These are phyloP conservation scores for Steatornis caripensis DNA, from an alignment of 2,113 vertebrate genomes.

Conservation along the genomic window DNA sequence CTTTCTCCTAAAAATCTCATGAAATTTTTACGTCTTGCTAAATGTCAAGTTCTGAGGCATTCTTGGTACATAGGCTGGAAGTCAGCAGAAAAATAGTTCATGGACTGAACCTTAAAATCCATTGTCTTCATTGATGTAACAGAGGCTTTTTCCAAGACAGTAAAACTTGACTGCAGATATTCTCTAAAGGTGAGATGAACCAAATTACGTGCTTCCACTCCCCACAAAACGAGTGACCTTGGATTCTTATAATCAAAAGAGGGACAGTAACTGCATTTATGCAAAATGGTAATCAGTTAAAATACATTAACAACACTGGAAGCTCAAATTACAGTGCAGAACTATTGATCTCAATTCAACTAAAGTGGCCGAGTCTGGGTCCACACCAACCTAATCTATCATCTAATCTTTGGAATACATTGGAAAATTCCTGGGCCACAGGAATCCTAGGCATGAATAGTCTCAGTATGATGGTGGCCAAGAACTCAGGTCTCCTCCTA, in stretches of 20 bases:
- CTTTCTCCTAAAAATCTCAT: neutral
- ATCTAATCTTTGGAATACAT: neutral
- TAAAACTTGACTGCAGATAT: neutral
- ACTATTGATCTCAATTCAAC: too few species aligned
- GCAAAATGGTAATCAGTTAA: neutral
- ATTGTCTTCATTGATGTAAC: neutral
- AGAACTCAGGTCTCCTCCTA: neutral
- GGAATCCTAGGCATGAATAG: neutral
- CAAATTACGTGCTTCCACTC: neutral
- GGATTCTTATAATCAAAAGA: neutral
- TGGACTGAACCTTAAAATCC: neutral
- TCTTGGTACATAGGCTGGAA: neutral
- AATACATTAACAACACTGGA: neutral
- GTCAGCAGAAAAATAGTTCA: neutral
- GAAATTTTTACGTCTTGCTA: neutral
- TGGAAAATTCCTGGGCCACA: neutral
- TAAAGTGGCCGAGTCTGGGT: neutral
- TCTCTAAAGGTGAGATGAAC: neutral
- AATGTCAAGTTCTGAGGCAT: neutral
- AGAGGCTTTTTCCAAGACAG: neutral
- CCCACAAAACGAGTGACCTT: neutral
- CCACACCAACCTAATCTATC: neutral
- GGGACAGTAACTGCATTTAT: neutral
- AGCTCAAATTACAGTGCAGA: neutral
- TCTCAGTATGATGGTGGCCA: neutral